Base-by-base conservation (phyloP, 2,888 invertebrate species). In the Drosophila meridiana region DNA sequence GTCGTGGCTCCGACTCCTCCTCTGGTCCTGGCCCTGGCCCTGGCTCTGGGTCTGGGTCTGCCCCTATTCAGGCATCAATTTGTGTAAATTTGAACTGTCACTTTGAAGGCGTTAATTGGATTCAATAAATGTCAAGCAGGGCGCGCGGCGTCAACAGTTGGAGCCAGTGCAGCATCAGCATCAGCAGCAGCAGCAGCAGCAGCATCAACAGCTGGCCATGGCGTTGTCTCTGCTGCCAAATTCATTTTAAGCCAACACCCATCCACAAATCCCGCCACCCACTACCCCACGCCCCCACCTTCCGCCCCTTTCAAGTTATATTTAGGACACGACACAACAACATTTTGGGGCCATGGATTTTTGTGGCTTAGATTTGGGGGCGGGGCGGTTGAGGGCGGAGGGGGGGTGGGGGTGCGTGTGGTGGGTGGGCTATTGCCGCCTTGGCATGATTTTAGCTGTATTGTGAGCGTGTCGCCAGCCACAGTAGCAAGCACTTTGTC, bases 101-200 rank as follows among this genome's bases (percentile, higher is more conserved):
- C 84, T 90, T 86, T 90, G 90, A 87, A 86, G 82, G 89, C 90
- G 91, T 90, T 89, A 90, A 89, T 89, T 89, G 91, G 84, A 89
- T 91, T 86, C 82, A 90, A 86, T 86, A 87, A 87, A 89, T 76
- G 80, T 78, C 76, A 87, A 73, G 65, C 58, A 63, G 76, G 65
- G 56, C 58, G 50, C 58, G 55, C 47, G 45, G 53, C 76, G 48
- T 65, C 74, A 78, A 48, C 63, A 64, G 53, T 59, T 34, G 52
- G 38, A 60, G 73, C 73, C 40, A 72, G 32, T 71, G 71, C 63
- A 64, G 71, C 57, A 47, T 48, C 59, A 59, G 32, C 62, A 45
- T 13, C 45, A 7, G 42, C 42, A 42, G 14, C 60, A 50, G 70
- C 56, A 48, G 14, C 43, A 2, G 70, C 56, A 42, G 26, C 45